These are phyloP conservation scores for Glandiceps talaboti DNA, from an alignment of 53 echinoderm and acorn worm genomes.

Conservation along the genomic window DNA sequence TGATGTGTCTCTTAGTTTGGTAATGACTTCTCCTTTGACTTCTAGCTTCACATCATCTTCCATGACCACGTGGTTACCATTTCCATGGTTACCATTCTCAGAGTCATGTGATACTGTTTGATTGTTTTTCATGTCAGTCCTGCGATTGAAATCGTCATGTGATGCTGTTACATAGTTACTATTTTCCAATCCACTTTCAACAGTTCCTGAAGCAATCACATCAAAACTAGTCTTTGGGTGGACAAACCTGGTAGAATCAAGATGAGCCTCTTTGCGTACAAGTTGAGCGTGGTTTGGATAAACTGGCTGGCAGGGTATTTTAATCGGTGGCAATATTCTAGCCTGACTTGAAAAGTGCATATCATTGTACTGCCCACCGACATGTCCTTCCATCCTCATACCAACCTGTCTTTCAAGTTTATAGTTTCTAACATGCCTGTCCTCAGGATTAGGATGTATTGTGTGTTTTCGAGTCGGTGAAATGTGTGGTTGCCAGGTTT, in stretches of 20 bases:
- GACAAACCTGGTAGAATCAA: background rate
- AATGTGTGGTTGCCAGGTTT: conserved; percentile 68
- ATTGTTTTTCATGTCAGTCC: background rate
- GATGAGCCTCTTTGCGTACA: background rate
- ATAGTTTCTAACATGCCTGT: conserved; percentile 67
- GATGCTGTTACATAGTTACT: background rate
- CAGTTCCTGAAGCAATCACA: background rate
- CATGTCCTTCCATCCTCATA: conserved; percentile 27
- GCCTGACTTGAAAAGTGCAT: background rate
- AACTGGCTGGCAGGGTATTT: background rate
- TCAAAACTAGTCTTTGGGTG: background rate
- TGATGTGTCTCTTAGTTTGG: background rate
- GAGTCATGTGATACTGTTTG: background rate
- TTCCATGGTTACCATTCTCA: background rate
- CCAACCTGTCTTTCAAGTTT: conserved; percentile 72
- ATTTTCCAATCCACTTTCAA: background rate
- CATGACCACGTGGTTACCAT: background rate
- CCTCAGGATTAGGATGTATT: conserved; percentile 44
- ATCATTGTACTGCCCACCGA: background rate
- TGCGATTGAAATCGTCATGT: background rate
- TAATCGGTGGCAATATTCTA: background rate
- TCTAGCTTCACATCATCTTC: background rate
- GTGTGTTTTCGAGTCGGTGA: conserved; percentile 16
- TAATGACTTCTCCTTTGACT: background rate
- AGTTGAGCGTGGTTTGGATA: background rate